These are phyloP conservation scores for Daphoenositta chrysoptera DNA, from an alignment of 2,113 vertebrate genomes.

Conservation along the genomic window DNA sequence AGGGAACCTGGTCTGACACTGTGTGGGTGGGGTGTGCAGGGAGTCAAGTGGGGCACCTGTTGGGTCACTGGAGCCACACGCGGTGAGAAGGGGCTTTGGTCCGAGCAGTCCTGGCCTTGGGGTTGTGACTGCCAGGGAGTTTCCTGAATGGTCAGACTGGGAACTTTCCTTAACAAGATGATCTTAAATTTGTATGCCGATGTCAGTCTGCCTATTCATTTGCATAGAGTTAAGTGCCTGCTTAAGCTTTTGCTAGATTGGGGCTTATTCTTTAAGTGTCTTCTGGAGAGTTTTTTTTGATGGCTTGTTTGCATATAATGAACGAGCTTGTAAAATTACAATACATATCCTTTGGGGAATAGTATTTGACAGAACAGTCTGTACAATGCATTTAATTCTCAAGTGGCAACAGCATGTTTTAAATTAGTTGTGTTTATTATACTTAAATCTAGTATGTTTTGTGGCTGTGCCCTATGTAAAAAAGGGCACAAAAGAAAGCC, in stretches of 20 bases:
- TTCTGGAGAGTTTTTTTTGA: neutral
- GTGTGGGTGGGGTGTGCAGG: neutral
- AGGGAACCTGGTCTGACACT: neutral
- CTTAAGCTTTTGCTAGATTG: neutral
- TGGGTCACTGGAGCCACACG: neutral
- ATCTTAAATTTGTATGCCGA: neutral
- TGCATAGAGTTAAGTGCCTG: neutral
- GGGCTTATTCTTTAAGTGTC: neutral
- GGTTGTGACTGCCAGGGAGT: neutral
- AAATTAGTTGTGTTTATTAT: neutral
- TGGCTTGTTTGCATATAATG: neutral
- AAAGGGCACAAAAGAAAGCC: neutral
- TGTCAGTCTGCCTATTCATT: neutral
- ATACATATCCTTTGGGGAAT: neutral
- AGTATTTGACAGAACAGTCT: neutral
- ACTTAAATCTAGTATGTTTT: neutral
- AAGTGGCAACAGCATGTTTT: neutral
- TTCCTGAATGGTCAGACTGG: neutral
- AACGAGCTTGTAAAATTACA: neutral
- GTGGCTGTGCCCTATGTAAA: neutral
- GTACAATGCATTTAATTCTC: neutral
- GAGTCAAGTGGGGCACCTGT: neutral
- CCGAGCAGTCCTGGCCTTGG: neutral
- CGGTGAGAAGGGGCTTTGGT: rapidly evolving
- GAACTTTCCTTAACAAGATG: neutral